Base-by-base conservation (phyloP, 2,113 vertebrate species). In the Phoxinus phoxinus region DNA sequence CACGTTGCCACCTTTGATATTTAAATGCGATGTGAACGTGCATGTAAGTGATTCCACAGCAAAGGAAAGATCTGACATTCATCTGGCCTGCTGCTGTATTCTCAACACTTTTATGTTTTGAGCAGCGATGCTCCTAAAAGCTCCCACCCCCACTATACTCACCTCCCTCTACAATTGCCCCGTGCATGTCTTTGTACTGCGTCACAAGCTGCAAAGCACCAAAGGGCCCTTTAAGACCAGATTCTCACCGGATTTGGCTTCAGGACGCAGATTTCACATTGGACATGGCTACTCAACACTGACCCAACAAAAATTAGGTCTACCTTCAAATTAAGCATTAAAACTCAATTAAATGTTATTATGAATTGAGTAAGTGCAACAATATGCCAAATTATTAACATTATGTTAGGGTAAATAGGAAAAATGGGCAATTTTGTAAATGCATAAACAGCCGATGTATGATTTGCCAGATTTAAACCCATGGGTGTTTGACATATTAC, bases 1-100 rank as follows among this genome's bases (percentile, higher is more conserved):
- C 86, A 80, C 87, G 82, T 89, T 84, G 35, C 85, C 81, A 92
- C 89, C 92, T 94, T 93, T 94, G 92, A 94, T 93, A 94, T 94
- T 94, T 84, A 92, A 92, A 94, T 94, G 65, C 7, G 89, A 88
- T 89, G 87, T 91, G 88, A 92, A 92, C 87, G 8, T 90, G 85
- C 53, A 59, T 67, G 74, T 74, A 37, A 84, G 74, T 35, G 84
- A 89, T 91, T 89, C 88, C 56, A 84, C 83, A 80, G 58, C 89
- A 85, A 89, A 80, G 65, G 79, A 74, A 84, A 37, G 81, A 86
- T 81, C 23, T 19, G 56, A 77, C 79, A 86, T 90, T 91, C 67
- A 88, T 89, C 75, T 81, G 19, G 59, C 58, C 67, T 83, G 67
- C 86, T 77, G 73, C 86, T 77, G 73, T 72, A 1, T 41, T 82